Evolutionary conservation across 2,888 invertebrate genomes (phyloP).

Genomic region (Limenitis camilla): DNA sequence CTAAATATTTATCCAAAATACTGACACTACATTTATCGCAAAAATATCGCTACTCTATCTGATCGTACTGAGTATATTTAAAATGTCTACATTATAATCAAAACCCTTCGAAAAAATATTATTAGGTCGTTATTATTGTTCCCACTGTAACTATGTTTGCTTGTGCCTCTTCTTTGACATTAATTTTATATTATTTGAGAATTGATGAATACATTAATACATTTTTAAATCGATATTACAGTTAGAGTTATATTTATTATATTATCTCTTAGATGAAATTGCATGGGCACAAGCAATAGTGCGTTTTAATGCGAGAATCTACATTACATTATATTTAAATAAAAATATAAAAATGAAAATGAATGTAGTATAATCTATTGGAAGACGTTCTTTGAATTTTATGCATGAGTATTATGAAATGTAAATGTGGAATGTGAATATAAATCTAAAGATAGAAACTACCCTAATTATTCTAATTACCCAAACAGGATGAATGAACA

Average conservation of each 20-base stretch:
- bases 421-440: constrained; percentile 47
- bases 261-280: not conserved
- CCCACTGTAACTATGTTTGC: constrained; percentile 39
- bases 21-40: constrained; percentile 57
- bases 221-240: not conserved
- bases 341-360: constrained; percentile 11
- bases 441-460: constrained; percentile 27
- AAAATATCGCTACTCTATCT: constrained; percentile 62
- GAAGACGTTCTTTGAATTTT: constrained; percentile 62
- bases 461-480: constrained; percentile 24
- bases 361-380: constrained; percentile 50
- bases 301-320: not conserved
- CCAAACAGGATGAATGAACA: constrained; percentile 47
- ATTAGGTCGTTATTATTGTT: constrained; percentile 60
- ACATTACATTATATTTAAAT: not conserved
- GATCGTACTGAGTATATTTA: constrained; percentile 36
- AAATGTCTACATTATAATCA: constrained; percentile 32
- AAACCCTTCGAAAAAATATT: constrained; percentile 55
- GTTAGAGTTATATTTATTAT: not conserved
- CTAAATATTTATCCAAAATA: constrained; percentile 64
- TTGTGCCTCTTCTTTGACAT: constrained; percentile 4
- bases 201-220: no score
- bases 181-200: no score
- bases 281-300: constrained; percentile 12
- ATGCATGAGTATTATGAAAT: constrained; percentile 35